A percentile compares a stretch with the other conserved stretches of the same genome.
These are phyloP conservation scores for Tadarida brasiliensis DNA, from an alignment of 2,797 vertebrate genomes.

Conservation along the genomic window DNA sequence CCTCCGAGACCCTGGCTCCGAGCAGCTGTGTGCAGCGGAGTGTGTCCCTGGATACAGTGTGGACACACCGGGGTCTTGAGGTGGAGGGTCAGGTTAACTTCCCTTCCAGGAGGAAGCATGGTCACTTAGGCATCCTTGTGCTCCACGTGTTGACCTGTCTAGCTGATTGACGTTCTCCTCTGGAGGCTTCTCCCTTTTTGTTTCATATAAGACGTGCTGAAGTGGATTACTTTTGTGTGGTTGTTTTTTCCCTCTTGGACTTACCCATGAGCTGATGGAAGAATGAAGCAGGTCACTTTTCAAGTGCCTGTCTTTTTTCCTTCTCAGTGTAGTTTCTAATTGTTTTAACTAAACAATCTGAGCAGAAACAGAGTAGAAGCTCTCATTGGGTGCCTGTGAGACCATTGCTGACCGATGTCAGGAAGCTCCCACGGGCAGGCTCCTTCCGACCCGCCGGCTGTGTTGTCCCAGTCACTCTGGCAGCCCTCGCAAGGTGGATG, in stretches of 20 bases:
- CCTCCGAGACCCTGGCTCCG: accelerated
- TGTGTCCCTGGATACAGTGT: accelerated
- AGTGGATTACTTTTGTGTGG: not conserved
- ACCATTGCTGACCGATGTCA: accelerated
- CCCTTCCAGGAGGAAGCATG: accelerated
- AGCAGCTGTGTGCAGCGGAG: not conserved
- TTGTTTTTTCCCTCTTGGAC: not conserved
- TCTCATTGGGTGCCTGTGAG: accelerated
- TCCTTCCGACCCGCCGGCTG: too few relatives aligned
- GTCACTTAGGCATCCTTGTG: accelerated
- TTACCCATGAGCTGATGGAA: constrained; percentile 55
- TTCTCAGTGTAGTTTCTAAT: not conserved
- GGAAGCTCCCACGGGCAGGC: too few relatives aligned
- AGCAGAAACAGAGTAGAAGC: accelerated
- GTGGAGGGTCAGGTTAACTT: accelerated
- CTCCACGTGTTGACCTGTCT: accelerated
- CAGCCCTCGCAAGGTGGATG: not conserved
- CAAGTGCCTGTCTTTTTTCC: constrained; percentile 1
- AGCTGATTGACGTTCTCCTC: accelerated
- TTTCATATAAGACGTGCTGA: not conserved
- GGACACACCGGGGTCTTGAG: accelerated
- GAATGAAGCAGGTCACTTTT: constrained; percentile 54
- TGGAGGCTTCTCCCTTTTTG: not conserved
- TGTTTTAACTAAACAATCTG: constrained; percentile 63
- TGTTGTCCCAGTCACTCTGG: accelerated